Base-by-base conservation (phyloP, 2,113 vertebrate genomes). In the Aegotheles bennettii region DNA sequence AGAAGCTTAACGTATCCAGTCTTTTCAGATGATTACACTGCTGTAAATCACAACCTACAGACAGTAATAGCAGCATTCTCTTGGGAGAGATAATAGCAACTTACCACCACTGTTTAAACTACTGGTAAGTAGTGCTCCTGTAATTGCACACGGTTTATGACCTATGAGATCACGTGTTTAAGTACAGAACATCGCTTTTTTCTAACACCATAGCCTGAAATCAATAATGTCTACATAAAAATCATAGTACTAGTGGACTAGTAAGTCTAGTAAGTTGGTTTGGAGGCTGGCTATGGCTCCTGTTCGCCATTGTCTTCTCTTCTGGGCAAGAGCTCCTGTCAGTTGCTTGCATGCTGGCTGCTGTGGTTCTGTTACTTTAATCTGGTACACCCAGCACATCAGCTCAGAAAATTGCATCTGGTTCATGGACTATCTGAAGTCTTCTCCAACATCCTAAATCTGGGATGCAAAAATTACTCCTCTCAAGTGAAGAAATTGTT, bases 1-100 rank as follows among this genome's bases (percentile, higher is more conserved):
- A 86, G 64, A 63, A 94, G 18, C 43, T 78, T 74, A 67, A 69
- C 54, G 90, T 86, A 84, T 47, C 29, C 35, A 50, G 23, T 42
- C 35, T 42, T 93, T 87, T 63, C 67, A 74, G 76, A 43, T 75
- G 76, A 81, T 84, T 92, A 69, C 45, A 33, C 15, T 69, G 31
- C 40, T 78, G 56, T 67, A 93, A 93, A 95, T 93, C 86, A 90
- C 82, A 94, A 26, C 54, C 86, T 71, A 75, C 33, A 74, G 51
- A 47, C 64, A 81, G 51, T 60, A 90, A 64, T 36, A 70, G 35
- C 76, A 56, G 69, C 84, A 31, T 91, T 65, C 65, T 92, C 89
- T 84, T 35, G 47, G 69, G 77, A 91, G 43, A 69, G 43, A 76
- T 48, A 87, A 56, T 47, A 63, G 43, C 35, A 77, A 71, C 73